Evolutionary conservation across 2,888 invertebrate species (phyloP).

Genomic region (Lottia gigantea): DNA sequence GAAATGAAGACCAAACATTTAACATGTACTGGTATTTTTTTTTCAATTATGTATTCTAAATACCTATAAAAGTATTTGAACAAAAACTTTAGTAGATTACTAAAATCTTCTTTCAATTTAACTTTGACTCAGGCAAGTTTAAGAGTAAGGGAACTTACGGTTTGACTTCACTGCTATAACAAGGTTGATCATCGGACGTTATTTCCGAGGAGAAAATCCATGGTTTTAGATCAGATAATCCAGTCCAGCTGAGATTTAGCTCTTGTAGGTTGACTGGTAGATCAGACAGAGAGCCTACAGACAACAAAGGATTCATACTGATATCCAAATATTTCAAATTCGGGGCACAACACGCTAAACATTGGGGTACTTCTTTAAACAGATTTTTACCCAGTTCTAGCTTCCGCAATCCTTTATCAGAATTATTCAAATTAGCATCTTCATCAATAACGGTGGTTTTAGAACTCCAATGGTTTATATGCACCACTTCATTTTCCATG

Average conservation of each 20-base stretch:
- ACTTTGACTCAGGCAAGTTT: no score
- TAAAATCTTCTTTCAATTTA: no score
- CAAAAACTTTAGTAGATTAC: no score
- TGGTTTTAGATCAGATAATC: slow-evolving; percentile 80
- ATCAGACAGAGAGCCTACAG: slow-evolving; percentile 87
- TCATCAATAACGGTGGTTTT: slow-evolving; percentile 32
- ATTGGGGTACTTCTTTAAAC: slow-evolving; percentile 86
- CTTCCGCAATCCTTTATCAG: slow-evolving; percentile 49
- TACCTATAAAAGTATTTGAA: no score
- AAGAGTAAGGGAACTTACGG: slow-evolving; percentile 3
- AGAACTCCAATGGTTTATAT: slow-evolving; percentile 37
- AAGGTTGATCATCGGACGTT: slow-evolving; percentile 20
- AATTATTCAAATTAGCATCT: slow-evolving; percentile 30
- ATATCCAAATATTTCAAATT: slow-evolving; percentile 88
- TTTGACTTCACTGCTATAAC: slow-evolving; percentile 21
- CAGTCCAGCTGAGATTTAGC: slow-evolving; percentile 80
- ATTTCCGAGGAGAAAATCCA: slow-evolving; percentile 26
- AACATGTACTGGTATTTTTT: no score
- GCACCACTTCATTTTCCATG: slow-evolving; percentile 34
- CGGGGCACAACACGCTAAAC: slow-evolving; percentile 90
- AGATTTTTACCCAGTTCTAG: slow-evolving; percentile 92
- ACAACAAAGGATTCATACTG: slow-evolving; percentile 82
- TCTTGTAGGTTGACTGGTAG: slow-evolving; percentile 91
- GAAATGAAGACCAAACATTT: no score
- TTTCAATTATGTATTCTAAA: no score